Evolutionary conservation across 1,140 invertebrate species (phyloP), one percentile per base, ranked within the genome.

Genomic region (Liolophura sinensis): DNA sequence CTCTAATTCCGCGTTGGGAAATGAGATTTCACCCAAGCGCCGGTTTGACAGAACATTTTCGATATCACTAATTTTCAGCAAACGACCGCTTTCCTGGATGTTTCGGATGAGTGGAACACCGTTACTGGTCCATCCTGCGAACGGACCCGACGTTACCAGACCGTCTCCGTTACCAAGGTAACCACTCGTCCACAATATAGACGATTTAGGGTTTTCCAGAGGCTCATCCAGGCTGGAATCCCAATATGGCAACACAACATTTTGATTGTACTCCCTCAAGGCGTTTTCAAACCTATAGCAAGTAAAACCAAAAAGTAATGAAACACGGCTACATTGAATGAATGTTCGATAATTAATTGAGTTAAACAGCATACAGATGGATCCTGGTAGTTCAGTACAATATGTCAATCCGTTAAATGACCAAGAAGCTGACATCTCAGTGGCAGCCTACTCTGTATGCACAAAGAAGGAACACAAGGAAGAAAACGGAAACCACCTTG

Each of bases 151-250:
- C 16, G 68, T 79, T 16, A 82, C 78, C 46, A 66, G 69, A 16
- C 83, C 83, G 64, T 82, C 76, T 25, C 73, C 74, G 65, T 81
- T 85, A 15, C 84, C 84, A 50, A 83, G 70, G 24, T 84, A 74
- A 5, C 70, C 56, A 7, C 64, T 54, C 31, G 71, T 71, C 67
- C 80, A 84, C 50, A 85, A 64, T 20, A 82, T 72, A 11, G 83
- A 85, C 27, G 79, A 69, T 16, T 72, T 73, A 1, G 69, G 61
- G 62, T 79, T 69, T 0, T 71, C 67, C 25, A 84, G 63, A 51
- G 71, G 73, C 15, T 61, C 67, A 52, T 83, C 82, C 18, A 83
- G 40, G 0, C 71, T 69, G 18, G 69, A 69, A 25, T 79, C 81
- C 82, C 82, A 84, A 60, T 84, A 84, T 12, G 82, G 82, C 9